Base-by-base conservation (phyloP, 2,888 invertebrate genomes). In the Eristalis intricaria region DNA sequence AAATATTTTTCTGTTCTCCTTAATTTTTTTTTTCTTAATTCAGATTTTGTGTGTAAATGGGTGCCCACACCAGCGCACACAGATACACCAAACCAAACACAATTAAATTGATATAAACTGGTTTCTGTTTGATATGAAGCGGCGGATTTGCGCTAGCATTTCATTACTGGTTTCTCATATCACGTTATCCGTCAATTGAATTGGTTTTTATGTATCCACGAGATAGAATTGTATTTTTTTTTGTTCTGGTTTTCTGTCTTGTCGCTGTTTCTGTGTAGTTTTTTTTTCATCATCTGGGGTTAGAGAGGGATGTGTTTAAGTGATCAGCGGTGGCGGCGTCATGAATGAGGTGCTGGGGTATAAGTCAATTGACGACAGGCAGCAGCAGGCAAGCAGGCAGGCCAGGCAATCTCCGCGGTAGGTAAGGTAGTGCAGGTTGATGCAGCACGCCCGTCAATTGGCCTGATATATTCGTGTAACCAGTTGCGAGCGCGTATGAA, bases 31-130 rank as follows among this genome's bases (percentile, higher is more conserved):
- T 65, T 63, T 74, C 38, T 60, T 65, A 50, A 60, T 84, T 70
- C 80, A 69, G 66, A 83, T 77, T 77, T 82, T 77, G 77, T 84
- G 60, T 66, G 11, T 80, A 23, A 50, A 26, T 76, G 71, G 63
- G 66, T 38, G 63, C 35, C 23, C 19, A 38, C 58, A 60, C 4
- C 15, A 35, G 11, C 22, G 23, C 43, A 83, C 43, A 38, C 50
- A 26, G 40, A 35, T 1, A 26, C 4, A 58, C 50, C 50, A 50
- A 32, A 56, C 69, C 56, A 66, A 84, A 76, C 74, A 84, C 87
- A 84, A 87, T 87, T 79, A 84, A 87, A 87, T 87, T 87, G 87
- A 87, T 84, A 87, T 84, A 87, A 87, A 87, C 87, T 87, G 87
- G 87, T 87, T 87, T 86, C 32, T 58, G 75, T 87, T 87, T 84